A percentile compares a stretch with the other conserved stretches of the same genome.
These are phyloP conservation scores for Phrixothrix hirtus DNA, from an alignment of 2,888 invertebrate species.

Conservation along the genomic window DNA sequence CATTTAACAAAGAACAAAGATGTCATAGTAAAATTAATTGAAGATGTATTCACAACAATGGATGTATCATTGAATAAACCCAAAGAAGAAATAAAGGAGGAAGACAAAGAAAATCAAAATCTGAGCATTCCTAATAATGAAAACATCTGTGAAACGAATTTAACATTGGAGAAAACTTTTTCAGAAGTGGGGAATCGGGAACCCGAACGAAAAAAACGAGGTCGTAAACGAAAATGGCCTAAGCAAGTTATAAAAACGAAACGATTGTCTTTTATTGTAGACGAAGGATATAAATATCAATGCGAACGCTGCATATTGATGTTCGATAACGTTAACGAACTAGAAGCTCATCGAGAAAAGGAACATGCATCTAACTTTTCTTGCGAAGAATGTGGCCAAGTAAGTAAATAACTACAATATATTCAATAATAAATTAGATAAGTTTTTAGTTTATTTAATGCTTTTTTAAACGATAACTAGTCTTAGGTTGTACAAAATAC, in stretches of 20 bases:
- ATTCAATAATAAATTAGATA: not conserved
- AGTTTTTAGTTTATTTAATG: too few relatives aligned
- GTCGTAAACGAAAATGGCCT: slow-evolving; percentile 50
- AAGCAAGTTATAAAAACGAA: slow-evolving; percentile 38
- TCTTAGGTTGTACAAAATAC: too few relatives aligned
- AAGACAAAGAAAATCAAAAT: slow-evolving; percentile 17
- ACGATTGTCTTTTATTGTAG: slow-evolving; percentile 37
- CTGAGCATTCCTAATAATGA: not conserved
- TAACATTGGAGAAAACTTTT: slow-evolving; percentile 7
- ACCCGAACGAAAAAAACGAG: slow-evolving; percentile 45
- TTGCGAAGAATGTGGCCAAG: slow-evolving; percentile 56
- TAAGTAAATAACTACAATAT: slow-evolving; percentile 26
- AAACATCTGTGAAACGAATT: not conserved
- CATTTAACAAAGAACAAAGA: slow-evolving; percentile 44
- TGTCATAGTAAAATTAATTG: slow-evolving; percentile 50
- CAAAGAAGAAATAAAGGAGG: slow-evolving; percentile 2
- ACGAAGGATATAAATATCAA: slow-evolving; percentile 52
- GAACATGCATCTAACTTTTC: slow-evolving; percentile 54
- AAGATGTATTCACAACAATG: slow-evolving; percentile 51
- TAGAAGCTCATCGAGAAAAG: slow-evolving; percentile 51
- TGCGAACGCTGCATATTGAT: slow-evolving; percentile 53
- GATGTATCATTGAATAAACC: slow-evolving; percentile 40
- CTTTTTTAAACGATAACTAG: too few relatives aligned
- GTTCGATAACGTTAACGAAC: slow-evolving; percentile 46
- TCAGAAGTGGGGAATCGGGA: slow-evolving; percentile 26